Conservation (phyloP, 2,113 vertebrate species). For the Cinclus cinclus region DNA sequence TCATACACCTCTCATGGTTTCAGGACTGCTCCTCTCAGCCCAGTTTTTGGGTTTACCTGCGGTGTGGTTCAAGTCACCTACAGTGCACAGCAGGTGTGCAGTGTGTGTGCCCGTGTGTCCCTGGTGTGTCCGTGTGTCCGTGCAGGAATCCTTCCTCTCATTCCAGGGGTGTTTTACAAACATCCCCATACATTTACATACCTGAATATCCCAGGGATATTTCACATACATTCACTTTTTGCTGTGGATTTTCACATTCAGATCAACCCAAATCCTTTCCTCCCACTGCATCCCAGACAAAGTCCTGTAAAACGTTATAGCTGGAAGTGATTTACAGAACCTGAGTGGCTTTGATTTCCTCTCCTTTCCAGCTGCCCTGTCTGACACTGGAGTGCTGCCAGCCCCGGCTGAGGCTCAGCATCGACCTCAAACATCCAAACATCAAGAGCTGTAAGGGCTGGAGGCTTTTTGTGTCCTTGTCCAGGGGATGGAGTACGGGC, state of each 20-base stretch:
- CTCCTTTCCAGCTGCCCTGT: background rate
- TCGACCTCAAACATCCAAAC: background rate
- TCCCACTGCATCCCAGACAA: background rate
- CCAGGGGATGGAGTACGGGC: rapidly evolving
- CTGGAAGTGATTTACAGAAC: background rate
- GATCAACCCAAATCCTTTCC: background rate
- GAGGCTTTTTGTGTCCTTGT: background rate
- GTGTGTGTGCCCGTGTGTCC: background rate
- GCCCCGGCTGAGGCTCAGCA: background rate
- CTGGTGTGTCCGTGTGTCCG: too few relatives aligned
- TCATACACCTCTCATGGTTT: rapidly evolving
- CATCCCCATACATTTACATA: too few relatives aligned
- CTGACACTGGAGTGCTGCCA: background rate
- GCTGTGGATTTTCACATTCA: background rate
- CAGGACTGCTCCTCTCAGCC: background rate
- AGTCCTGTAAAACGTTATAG: background rate
- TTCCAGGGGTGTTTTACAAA: background rate
- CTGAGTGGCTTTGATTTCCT: background rate
- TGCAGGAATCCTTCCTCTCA: background rate
- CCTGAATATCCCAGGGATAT: rapidly evolving
- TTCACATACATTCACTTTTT: background rate
- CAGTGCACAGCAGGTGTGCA: background rate
- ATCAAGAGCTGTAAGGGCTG: too few relatives aligned
- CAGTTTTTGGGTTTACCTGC: background rate
- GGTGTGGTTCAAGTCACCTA: too few relatives aligned